These are phyloP conservation scores for Anolis apletophallus DNA, from an alignment of 2,797 vertebrate species.

Conservation along the genomic window DNA sequence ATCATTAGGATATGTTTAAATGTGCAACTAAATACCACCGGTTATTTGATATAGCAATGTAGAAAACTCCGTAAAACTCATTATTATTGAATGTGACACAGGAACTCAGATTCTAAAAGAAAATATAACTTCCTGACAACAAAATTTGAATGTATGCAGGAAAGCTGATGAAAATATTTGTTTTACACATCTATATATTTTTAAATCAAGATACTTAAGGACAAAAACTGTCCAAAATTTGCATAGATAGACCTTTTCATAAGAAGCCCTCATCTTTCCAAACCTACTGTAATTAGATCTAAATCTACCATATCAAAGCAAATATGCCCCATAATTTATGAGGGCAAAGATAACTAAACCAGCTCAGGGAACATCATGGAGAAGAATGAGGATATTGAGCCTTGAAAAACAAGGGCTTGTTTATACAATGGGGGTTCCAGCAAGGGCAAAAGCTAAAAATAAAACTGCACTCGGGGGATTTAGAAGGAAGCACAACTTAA, in stretches of 20 bases:
- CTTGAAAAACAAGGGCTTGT: not conserved
- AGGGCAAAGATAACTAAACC: slow-evolving; percentile 18
- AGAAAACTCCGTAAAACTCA: not conserved
- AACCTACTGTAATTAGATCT: slow-evolving; percentile 15
- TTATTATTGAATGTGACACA: not conserved
- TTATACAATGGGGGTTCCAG: not conserved
- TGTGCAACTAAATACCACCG: not conserved
- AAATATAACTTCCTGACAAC: not conserved
- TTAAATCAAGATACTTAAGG: slow-evolving; percentile 17
- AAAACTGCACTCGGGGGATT: not conserved
- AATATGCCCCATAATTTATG: slow-evolving; percentile 27
- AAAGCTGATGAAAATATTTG: slow-evolving; percentile 27
- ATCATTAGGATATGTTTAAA: not conserved
- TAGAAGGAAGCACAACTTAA: not conserved
- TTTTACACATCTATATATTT: slow-evolving; percentile 32
- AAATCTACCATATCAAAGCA: slow-evolving; percentile 34
- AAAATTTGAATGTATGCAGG: not conserved
- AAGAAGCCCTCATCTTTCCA: slow-evolving; percentile 24
- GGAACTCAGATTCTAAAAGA: not conserved
- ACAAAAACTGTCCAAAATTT: slow-evolving; percentile 9
- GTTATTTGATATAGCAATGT: slow-evolving; percentile 29
- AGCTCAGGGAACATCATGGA: not conserved
- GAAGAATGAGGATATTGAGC: not conserved
- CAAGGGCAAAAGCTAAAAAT: not conserved
- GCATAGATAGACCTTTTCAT: slow-evolving; percentile 34